Conservation (phyloP, 2,888 invertebrate species). For the Tetrapedia diversipes region DNA sequence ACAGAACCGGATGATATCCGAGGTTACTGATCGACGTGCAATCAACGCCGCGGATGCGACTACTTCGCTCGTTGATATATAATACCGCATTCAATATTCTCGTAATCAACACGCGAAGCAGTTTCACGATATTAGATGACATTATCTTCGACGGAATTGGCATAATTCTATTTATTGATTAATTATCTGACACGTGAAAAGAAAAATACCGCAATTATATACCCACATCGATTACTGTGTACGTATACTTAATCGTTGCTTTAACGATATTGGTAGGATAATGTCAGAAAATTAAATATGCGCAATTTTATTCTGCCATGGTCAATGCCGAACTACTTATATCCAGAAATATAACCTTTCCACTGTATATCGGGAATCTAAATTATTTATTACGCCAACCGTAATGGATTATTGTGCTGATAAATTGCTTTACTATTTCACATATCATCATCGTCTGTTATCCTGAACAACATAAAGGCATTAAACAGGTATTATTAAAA, state of each 20-base stretch:
- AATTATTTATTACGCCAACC: no score
- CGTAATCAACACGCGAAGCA: not conserved
- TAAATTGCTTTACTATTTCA: no score
- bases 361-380: no score
- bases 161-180: not conserved
- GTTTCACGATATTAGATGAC: not conserved
- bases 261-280: not conserved
- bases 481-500: not conserved
- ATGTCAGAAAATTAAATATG: constrained; percentile 16
- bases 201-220: constrained; percentile 2
- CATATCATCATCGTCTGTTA: not conserved
- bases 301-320: constrained; percentile 23
- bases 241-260: constrained; percentile 1
- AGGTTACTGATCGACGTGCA: constrained; percentile 5
- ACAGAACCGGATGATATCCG: constrained; percentile 16
- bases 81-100: not conserved
- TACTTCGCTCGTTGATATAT: not conserved
- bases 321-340: not conserved
- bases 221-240: constrained; percentile 9
- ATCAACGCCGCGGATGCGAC: constrained; percentile 29
- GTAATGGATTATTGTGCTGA: no score
- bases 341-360: not conserved
- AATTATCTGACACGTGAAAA: not conserved
- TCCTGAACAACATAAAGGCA: not conserved
- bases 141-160: not conserved